Base-by-base conservation (phyloP, 1,140 invertebrate genomes). In the Condylostylus longicornis region DNA sequence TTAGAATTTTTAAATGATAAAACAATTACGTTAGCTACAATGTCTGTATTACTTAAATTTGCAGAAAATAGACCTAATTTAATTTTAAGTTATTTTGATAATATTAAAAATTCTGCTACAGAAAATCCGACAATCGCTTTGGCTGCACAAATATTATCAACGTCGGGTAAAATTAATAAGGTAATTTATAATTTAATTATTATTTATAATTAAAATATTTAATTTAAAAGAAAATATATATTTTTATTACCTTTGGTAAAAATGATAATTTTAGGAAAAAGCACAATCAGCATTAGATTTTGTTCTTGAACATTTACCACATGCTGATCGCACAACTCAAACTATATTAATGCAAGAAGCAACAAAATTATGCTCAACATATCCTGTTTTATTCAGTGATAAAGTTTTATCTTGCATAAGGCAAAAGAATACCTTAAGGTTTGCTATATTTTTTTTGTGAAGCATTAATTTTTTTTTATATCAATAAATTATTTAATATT, bases 201-300 rank as follows among this genome's bases (percentile, higher is more conserved):
- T 23, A 6, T 23, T 23, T 23, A 12, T 7, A 23, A 23, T 10
- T n/a, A 27, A 3, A 13, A 17, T n/a, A 31, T 5, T 22, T 3
- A 18, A 20, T 34, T 38, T 2, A 29, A 15, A 30, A 18, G 3
- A 30, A 25, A 29, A 25, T 4, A 27, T 30, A 29, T 12, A 12
- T 21, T 17, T 12, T n/a, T 35, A 5, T 21, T 28, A 14, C 3
- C 13, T 18, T 20, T 21, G 12, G n/a, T n/a, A n/a, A n/a, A n/a
- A n/a, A n/a, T n/a, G n/a, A 9, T 21, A 13, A 38, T 18, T 25
- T 18, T 53, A 78, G 73, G 77, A 79, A 48, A 68, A 74, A 41
- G 83, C 79, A 0, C 74, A 81, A 53, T 77, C 79, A 47, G 79
- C 80, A 7, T 58, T 88, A 18, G 77, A 81, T 60, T 87, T 83